A percentile compares a stretch with the other conserved stretches of the same genome.
Evolutionary conservation across 2,797 vertebrate species (phyloP).

Genomic region (Phalloptychus januarius): DNA sequence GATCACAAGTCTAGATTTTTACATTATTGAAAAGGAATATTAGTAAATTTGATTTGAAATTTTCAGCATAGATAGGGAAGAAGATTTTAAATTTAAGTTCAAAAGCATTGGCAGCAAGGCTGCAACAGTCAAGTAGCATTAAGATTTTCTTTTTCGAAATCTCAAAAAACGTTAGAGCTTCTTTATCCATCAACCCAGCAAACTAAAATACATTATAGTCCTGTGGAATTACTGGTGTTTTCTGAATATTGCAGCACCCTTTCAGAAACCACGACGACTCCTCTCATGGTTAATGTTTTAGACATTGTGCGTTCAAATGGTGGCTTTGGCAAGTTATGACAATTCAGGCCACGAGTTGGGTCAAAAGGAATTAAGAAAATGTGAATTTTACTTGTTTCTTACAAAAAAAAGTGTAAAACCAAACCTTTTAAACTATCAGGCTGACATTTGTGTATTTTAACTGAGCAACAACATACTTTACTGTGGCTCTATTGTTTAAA

Average conservation of each 20-base stretch:
- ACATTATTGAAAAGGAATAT: too few relatives aligned
- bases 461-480: conserved; percentile 11
- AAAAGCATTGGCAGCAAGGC: neutral
- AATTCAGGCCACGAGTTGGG: neutral
- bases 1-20: too few relatives aligned
- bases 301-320: neutral
- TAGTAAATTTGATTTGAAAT: too few relatives aligned
- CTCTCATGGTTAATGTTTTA: neutral
- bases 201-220: neutral
- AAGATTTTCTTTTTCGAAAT: too few relatives aligned
- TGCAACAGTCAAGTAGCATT: neutral
- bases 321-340: neutral
- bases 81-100: too few relatives aligned
- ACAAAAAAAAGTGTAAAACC: neutral
- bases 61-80: too few relatives aligned
- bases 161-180: neutral
- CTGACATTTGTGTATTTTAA: conserved; percentile 21
- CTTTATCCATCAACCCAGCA: neutral
- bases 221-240: neutral
- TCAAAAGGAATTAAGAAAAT: neutral
- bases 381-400: neutral
- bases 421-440: conserved; percentile 7
- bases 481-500: conserved; percentile 26
- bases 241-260: neutral
- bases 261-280: neutral